Conservation (phyloP, 2,113 vertebrate genomes). For the Mobula hypostoma region DNA sequence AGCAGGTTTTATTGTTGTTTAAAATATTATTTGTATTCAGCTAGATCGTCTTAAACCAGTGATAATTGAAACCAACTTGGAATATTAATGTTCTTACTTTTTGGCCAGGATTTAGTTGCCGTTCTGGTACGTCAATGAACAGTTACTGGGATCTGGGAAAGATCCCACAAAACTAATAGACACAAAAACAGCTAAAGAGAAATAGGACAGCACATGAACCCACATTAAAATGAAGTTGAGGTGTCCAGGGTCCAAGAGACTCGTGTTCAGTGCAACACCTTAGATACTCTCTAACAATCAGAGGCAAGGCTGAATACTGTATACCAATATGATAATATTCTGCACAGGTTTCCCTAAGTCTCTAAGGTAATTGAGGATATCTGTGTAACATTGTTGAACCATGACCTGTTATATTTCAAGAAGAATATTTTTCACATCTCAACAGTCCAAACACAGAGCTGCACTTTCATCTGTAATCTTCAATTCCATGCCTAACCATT, state of each 20-base stretch:
- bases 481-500: background rate
- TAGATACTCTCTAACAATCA: background rate
- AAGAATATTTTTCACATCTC: background rate
- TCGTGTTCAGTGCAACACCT: background rate
- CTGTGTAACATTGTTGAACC: background rate
- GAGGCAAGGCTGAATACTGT: background rate
- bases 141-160: background rate
- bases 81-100: background rate
- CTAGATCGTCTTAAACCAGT: background rate
- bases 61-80: background rate
- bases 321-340: background rate
- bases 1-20: no score
- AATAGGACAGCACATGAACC: no score
- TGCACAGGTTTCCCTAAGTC: background rate
- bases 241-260: background rate
- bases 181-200: background rate
- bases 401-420: constrained; percentile 12
- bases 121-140: background rate
- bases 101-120: background rate
- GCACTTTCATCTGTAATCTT: background rate
- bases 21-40: background rate
- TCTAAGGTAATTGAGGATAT: background rate
- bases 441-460: background rate
- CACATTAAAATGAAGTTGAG: background rate
- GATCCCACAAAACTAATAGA: background rate